Percentiles rank a stretch among this genome's conserved stretches.
phyloP scores from a whole-genome alignment of 2,888 invertebrate genomes.

The Aphodius granarius region DNA sequence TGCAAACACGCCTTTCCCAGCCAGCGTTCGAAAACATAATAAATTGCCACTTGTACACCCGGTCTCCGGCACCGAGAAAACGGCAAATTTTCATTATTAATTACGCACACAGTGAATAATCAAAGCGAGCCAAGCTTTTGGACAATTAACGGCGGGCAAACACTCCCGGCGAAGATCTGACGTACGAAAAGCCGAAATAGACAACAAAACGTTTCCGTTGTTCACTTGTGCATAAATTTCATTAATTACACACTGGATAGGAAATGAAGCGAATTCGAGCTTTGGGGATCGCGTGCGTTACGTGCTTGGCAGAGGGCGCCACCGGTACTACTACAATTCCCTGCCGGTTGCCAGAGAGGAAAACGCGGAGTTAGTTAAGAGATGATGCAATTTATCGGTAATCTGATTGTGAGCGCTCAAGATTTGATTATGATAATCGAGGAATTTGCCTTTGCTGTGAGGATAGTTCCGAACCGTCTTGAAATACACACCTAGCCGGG shows the following conservation, averaged over 20 bases:
- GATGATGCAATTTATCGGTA: constrained; percentile 50
- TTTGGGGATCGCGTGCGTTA: constrained; percentile 32
- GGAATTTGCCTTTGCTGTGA: constrained; percentile 39
- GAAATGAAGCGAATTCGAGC: constrained; percentile 38
- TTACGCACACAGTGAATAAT: constrained; percentile 23
- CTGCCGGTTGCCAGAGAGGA: background rate
- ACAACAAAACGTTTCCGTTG: constrained; percentile 14
- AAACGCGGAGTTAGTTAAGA: constrained; percentile 49
- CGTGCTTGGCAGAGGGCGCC: constrained; percentile 27
- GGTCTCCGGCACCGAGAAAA: background rate
- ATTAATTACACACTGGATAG: constrained; percentile 32
- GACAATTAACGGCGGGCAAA: constrained; percentile 24
- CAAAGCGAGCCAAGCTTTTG: constrained; percentile 26
- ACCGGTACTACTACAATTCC: background rate
- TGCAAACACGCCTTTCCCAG: background rate
- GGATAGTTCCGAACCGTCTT: constrained; percentile 27
- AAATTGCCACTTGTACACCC: background rate
- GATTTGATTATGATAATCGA: constrained; percentile 53
- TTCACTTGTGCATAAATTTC: constrained; percentile 35
- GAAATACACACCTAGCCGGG: constrained; percentile 33
- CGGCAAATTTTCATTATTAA: constrained; percentile 22
- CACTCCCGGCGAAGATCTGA: background rate
- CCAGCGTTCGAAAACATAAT: background rate
- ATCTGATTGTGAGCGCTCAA: constrained; percentile 47
- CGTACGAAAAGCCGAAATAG: background rate